These are phyloP conservation scores for Eretmocerus hayati DNA, from an alignment of 2,888 invertebrate genomes.

Conservation along the genomic window DNA sequence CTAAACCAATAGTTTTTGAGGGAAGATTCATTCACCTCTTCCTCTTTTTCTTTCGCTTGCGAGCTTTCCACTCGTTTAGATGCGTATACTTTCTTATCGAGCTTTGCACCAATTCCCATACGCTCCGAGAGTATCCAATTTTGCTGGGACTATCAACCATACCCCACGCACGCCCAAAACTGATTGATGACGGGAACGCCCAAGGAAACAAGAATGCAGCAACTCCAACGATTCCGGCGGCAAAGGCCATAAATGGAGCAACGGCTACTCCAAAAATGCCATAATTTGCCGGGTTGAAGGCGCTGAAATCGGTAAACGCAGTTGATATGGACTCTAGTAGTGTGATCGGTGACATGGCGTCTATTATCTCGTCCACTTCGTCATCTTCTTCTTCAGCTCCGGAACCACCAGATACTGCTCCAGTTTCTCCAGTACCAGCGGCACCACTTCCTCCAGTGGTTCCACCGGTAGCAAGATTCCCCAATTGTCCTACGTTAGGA, in stretches of 20 bases:
- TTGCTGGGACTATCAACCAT: constrained; percentile 15
- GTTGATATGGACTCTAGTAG: constrained; percentile 51
- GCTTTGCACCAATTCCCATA: constrained; percentile 33
- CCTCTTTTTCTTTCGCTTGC: constrained; percentile 36
- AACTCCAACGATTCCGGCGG: constrained; percentile 57
- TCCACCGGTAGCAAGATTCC: constrained; percentile 1
- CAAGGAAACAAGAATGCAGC: constrained; percentile 60
- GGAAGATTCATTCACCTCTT: constrained; percentile 25
- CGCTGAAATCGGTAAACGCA: constrained; percentile 51
- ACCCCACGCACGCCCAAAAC: constrained; percentile 28
- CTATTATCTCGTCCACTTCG: constrained; percentile 49
- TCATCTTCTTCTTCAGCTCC: constrained; percentile 45
- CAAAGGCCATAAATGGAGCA: constrained; percentile 58
- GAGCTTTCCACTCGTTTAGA: constrained; percentile 40
- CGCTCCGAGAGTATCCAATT: constrained; percentile 26
- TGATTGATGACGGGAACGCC: constrained; percentile 52
- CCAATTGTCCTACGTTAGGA: constrained; percentile 4
- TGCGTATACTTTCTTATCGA: constrained; percentile 30
- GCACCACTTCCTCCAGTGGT: constrained; percentile 16
- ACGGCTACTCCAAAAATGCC: constrained; percentile 56
- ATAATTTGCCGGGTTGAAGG: constrained; percentile 55
- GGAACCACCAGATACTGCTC: no score
- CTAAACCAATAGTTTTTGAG: no score
- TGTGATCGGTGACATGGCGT: constrained; percentile 39
- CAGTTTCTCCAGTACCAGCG: constrained; percentile 11